Evolutionary conservation across 2,888 invertebrate species (phyloP).

Genomic region (Chironomus tentans): DNA sequence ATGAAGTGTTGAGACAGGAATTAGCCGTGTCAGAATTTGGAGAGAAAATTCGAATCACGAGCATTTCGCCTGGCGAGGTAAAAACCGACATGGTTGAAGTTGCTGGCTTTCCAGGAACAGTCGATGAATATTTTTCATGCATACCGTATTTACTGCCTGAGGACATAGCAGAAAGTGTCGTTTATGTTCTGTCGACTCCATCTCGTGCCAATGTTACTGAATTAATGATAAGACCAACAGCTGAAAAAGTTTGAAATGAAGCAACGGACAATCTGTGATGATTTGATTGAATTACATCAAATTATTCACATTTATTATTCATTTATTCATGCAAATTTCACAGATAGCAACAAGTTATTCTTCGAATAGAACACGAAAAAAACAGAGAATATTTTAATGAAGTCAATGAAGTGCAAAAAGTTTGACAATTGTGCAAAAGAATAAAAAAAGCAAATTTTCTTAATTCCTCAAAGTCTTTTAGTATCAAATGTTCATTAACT

Average conservation of each 20-base stretch:
- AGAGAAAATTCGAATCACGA: constrained; percentile 28
- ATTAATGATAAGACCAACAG: constrained; percentile 7
- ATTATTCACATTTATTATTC: no score
- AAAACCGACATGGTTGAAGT: constrained; percentile 36
- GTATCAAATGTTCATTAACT: no score
- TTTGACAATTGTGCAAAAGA: no score
- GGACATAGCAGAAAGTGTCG: constrained; percentile 34
- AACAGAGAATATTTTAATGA: no score
- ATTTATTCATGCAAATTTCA: no score
- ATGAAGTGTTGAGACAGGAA: constrained; percentile 18
- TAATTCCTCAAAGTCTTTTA: no score
- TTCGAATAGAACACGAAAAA: no score
- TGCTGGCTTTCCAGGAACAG: neutral
- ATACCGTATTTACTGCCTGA: constrained; percentile 32
- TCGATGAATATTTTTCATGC: neutral
- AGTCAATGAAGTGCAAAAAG: no score
- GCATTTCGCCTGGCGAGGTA: constrained; percentile 40
- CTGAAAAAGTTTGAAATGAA: neutral
- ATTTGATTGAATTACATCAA: neutral
- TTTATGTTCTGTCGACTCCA: constrained; percentile 32
- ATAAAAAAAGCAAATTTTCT: no score
- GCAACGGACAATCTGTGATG: no score
- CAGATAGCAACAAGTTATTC: no score
- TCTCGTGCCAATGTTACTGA: constrained; percentile 9
- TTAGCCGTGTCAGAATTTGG: neutral